Conservation (phyloP, 1,140 invertebrate genomes). For the Ectropis grisescens region DNA sequence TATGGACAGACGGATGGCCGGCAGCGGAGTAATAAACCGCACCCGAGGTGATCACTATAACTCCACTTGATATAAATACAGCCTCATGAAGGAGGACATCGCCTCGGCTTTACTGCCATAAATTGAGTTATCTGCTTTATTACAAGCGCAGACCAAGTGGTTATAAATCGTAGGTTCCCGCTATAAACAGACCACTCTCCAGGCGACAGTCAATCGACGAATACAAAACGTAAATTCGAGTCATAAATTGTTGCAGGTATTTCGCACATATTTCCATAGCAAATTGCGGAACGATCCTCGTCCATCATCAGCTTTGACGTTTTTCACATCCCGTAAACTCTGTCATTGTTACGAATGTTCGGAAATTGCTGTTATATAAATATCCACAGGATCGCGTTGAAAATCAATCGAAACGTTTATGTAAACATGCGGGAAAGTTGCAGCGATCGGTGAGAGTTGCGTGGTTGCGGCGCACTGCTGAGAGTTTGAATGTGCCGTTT, state of each 20-base stretch:
- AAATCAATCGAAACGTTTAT: not conserved
- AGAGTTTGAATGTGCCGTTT: no score
- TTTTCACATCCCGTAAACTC: constrained; percentile 27
- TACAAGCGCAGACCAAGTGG: constrained; percentile 23
- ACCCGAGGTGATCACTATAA: constrained; percentile 8
- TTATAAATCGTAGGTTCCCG: constrained; percentile 24
- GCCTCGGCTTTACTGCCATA: constrained; percentile 24
- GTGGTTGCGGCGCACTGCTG: no score
- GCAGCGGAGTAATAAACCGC: no score
- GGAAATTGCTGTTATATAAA: constrained; percentile 23
- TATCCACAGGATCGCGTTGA: no score
- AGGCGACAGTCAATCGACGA: constrained; percentile 28
- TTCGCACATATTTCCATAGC: constrained; percentile 21
- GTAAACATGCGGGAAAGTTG: not conserved
- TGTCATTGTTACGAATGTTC: constrained; percentile 25
- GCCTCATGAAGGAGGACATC: constrained; percentile 19
- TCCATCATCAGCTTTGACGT: constrained; percentile 31
- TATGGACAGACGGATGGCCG: no score
- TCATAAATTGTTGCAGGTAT: constrained; percentile 28
- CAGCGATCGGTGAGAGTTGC: no score
- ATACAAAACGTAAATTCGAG: no score
- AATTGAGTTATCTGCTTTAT: constrained; percentile 40
- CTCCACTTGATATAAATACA: constrained; percentile 17
- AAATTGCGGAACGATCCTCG: constrained; percentile 29
- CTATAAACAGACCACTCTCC: constrained; percentile 26